A percentile compares a stretch with the other conserved stretches of the same genome.
These are phyloP conservation scores for Ylistrum balloti DNA, from an alignment of 1,140 invertebrate genomes.

Conservation along the genomic window DNA sequence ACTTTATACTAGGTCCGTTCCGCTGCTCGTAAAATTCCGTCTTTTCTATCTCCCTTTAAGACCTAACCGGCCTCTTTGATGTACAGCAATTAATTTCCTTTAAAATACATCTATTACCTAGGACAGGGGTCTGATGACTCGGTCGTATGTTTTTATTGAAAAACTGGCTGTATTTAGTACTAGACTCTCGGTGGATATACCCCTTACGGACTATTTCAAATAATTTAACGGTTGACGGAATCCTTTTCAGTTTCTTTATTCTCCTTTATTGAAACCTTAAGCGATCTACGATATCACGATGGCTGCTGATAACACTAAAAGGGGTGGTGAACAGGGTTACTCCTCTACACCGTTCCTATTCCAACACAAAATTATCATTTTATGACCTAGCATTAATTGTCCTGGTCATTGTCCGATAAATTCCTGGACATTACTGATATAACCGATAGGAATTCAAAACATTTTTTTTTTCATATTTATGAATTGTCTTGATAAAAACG, in stretches of 20 bases:
- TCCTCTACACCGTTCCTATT: not conserved
- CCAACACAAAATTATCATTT: slow-evolving; percentile 8
- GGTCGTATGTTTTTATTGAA: slow-evolving; percentile 41
- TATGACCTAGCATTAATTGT: not conserved
- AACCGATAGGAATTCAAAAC: not conserved
- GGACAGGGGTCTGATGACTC: slow-evolving; percentile 43
- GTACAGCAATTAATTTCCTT: slow-evolving; percentile 48
- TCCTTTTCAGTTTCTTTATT: slow-evolving; percentile 42
- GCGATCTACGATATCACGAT: slow-evolving; percentile 10
- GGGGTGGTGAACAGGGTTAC: not conserved
- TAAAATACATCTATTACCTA: slow-evolving; percentile 51
- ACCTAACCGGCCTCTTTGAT: slow-evolving; percentile 48
- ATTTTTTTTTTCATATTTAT: not conserved
- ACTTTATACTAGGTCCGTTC: slow-evolving; percentile 23
- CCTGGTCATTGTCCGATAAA: not conserved
- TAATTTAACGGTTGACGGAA: slow-evolving; percentile 49
- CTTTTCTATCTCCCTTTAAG: slow-evolving; percentile 45
- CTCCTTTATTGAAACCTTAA: not conserved
- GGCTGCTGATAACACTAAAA: slow-evolving; percentile 22
- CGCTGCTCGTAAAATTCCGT: slow-evolving; percentile 29
- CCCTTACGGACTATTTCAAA: slow-evolving; percentile 45
- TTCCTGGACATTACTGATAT: not conserved
- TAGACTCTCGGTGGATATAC: not conserved
- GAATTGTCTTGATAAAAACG: not conserved
- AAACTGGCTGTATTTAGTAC: slow-evolving; percentile 6